A percentile compares a stretch with the other conserved stretches of the same genome.
phyloP scores from a whole-genome alignment of 1,140 invertebrate genomes.

The Myzus persicae region DNA sequence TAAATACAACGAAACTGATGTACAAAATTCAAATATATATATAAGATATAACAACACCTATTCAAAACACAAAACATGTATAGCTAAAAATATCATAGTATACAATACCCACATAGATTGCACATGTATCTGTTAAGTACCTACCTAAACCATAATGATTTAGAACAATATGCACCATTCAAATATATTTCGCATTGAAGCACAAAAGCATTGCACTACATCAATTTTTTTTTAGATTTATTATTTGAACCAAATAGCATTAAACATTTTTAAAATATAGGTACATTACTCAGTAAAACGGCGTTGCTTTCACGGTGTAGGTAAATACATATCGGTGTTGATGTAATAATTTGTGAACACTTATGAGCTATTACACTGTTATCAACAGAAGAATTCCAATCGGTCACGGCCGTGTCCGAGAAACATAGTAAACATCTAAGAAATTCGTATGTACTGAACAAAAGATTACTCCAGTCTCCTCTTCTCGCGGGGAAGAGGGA shows the following conservation, averaged over 20 bases:
- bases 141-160: too few relatives aligned
- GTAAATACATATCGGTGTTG: neutral
- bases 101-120: neutral
- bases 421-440: constrained; percentile 46
- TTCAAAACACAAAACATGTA: neutral
- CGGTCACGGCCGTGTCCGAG: constrained; percentile 45
- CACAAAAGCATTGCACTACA: neutral
- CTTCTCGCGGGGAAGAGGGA: neutral
- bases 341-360: neutral
- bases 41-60: neutral
- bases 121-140: neutral
- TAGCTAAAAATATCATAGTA: neutral
- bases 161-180: neutral
- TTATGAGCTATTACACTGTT: neutral
- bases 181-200: neutral
- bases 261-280: neutral
- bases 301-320: neutral
- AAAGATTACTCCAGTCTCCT: neutral
- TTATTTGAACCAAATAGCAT: neutral
- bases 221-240: neutral
- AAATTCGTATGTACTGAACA: constrained; percentile 18
- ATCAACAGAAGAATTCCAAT: constrained; percentile 38
- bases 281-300: neutral
- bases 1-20: neutral
- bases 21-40: neutral